Evolutionary conservation across 2,888 invertebrate species (phyloP).

Genomic region (Polymixis flavicincta): DNA sequence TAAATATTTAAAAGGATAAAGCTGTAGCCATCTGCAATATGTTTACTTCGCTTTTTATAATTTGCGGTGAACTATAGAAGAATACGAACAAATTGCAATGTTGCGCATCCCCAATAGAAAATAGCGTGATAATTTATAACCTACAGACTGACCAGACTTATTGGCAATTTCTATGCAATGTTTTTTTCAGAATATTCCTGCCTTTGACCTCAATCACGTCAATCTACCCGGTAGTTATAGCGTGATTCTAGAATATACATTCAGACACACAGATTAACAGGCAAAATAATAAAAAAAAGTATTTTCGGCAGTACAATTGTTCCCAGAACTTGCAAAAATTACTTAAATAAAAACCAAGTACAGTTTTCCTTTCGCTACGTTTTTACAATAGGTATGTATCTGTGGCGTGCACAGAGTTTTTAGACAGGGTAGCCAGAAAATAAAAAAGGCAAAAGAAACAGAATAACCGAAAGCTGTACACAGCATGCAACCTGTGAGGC

Average conservation of each 20-base stretch:
- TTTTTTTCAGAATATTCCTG: background rate
- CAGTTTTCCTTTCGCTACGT: background rate
- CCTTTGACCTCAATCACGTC: background rate
- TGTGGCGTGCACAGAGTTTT: no score
- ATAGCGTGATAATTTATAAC: background rate
- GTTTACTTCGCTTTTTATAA: background rate
- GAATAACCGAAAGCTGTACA: no score
- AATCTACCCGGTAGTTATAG: background rate
- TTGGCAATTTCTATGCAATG: background rate
- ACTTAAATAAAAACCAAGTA: background rate
- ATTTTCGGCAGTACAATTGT: background rate
- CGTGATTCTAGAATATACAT: background rate
- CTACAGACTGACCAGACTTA: background rate
- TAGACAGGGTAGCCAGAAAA: no score
- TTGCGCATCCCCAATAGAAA: background rate
- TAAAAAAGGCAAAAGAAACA: no score
- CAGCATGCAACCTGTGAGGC: no score
- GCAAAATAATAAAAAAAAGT: background rate
- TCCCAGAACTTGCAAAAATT: background rate
- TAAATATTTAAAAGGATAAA: background rate
- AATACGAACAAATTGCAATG: background rate
- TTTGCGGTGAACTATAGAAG: background rate
- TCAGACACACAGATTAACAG: background rate
- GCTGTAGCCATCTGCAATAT: background rate
- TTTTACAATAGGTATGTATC: background rate